Percentiles rank a stretch among this genome's conserved stretches.
Evolutionary conservation across 1,140 invertebrate species (phyloP).

Genomic region (Drosophila chauvacae): DNA sequence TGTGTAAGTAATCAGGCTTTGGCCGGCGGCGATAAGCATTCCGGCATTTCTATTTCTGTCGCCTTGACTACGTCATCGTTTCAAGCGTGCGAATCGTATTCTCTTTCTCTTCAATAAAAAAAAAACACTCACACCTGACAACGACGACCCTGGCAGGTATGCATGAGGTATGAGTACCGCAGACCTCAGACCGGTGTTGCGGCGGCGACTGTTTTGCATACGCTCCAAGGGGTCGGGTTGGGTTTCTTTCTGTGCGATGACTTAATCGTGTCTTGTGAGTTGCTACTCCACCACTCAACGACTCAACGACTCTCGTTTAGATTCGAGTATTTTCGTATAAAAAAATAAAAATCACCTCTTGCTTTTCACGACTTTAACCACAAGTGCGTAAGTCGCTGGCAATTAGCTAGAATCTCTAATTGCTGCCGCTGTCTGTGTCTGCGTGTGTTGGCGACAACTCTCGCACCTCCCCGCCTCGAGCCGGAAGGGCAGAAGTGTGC

Average conservation of each 20-base stretch:
- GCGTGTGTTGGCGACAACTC: constrained; percentile 62
- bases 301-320: constrained; percentile 11
- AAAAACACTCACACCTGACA: constrained; percentile 59
- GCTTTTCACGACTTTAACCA: constrained; percentile 70
- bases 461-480: constrained; percentile 65
- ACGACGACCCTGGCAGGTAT: constrained; percentile 60
- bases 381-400: constrained; percentile 57
- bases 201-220: constrained; percentile 66
- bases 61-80: constrained; percentile 61
- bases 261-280: constrained; percentile 63
- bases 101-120: constrained; percentile 43
- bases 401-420: constrained; percentile 53
- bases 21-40: constrained; percentile 31
- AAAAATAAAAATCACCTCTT: constrained; percentile 63
- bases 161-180: constrained; percentile 19
- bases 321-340: constrained; percentile 11
- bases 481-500: constrained; percentile 74
- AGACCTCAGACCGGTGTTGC: constrained; percentile 33
- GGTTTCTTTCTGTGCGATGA: constrained; percentile 56
- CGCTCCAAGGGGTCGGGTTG: background rate
- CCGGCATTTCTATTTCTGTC: constrained; percentile 44
- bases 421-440: constrained; percentile 15
- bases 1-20: constrained; percentile 65
- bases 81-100: constrained; percentile 36
- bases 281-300: constrained; percentile 1